Evolutionary conservation across 2,113 vertebrate genomes (phyloP).

Genomic region (Anarrhichthys ocellatus): DNA sequence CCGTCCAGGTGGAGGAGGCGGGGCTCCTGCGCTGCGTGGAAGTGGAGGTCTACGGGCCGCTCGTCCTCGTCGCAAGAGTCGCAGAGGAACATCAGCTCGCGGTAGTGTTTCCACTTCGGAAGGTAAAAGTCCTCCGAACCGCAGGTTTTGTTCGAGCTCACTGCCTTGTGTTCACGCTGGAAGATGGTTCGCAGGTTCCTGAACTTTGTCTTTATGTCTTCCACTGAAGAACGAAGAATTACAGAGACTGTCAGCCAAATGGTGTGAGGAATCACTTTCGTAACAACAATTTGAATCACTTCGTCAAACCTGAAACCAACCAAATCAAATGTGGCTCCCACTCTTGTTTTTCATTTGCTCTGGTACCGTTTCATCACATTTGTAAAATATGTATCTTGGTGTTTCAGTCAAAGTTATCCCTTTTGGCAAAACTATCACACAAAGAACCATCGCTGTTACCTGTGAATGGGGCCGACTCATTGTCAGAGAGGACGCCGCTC

Average conservation of each 20-base stretch:
- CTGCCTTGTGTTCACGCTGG: slow-evolving; percentile 69
- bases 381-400: not conserved
- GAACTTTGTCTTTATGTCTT: slow-evolving; percentile 76
- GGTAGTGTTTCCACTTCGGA: slow-evolving; percentile 70
- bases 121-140: slow-evolving; percentile 73
- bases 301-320: not conserved
- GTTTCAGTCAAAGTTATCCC: not conserved
- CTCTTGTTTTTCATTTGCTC: not conserved
- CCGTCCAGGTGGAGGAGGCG: not conserved
- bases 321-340: no score
- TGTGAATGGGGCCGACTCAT: slow-evolving; percentile 51
- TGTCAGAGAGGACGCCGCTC: slow-evolving; percentile 55
- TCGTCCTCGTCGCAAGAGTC: slow-evolving; percentile 71
- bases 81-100: slow-evolving; percentile 70
- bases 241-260: not conserved
- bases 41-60: not conserved
- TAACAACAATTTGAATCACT: not conserved
- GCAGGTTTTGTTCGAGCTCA: slow-evolving; percentile 64
- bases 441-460: slow-evolving; percentile 38
- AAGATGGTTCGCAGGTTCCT: slow-evolving; percentile 73
- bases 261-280: not conserved
- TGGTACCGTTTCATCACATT: not conserved
- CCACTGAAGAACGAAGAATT: slow-evolving; percentile 42
- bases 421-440: not conserved
- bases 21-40: slow-evolving; percentile 8